Conservation (phyloP, 2,113 vertebrate genomes). For the Kryptolebias marmoratus region DNA sequence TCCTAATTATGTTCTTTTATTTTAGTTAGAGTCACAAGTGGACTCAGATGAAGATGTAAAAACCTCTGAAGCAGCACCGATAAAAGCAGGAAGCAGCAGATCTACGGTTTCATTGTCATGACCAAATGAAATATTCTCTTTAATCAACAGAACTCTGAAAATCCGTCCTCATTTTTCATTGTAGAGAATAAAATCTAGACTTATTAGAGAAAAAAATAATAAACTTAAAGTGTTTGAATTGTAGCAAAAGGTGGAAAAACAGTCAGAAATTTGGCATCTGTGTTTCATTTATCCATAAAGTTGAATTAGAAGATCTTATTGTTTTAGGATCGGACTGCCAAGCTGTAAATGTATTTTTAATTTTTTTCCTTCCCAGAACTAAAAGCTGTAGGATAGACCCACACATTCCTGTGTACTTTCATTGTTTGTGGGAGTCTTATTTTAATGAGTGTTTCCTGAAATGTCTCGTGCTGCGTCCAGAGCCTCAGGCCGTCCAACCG, state of each 20-base stretch:
- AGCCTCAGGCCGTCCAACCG: slow-evolving; percentile 43
- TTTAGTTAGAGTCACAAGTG: neutral
- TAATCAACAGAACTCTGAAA: no score
- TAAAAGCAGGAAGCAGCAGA: neutral
- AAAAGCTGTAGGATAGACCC: slow-evolving; percentile 24
- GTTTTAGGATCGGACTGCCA: neutral
- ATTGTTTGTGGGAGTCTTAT: slow-evolving; percentile 32
- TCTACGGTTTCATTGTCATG: no score
- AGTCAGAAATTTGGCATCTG: no score
- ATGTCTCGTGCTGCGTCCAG: slow-evolving; percentile 46
- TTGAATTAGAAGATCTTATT: no score
- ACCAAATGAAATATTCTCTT: no score
- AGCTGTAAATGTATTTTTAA: no score
- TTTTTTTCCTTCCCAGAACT: neutral
- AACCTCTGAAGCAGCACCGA: neutral
- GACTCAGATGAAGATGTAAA: neutral
- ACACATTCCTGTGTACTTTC: slow-evolving; percentile 55
- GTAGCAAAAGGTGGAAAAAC: no score
- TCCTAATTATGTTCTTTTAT: neutral
- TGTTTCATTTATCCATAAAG: no score
- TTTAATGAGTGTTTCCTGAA: slow-evolving; percentile 55
- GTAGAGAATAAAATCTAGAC: no score
- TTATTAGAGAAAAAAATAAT: no score
- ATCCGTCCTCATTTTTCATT: no score
- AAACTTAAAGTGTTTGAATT: no score